A percentile compares a stretch with the other conserved stretches of the same genome.
phyloP scores from a whole-genome alignment of 1,140 invertebrate genomes.

The Lepidurus apus region DNA sequence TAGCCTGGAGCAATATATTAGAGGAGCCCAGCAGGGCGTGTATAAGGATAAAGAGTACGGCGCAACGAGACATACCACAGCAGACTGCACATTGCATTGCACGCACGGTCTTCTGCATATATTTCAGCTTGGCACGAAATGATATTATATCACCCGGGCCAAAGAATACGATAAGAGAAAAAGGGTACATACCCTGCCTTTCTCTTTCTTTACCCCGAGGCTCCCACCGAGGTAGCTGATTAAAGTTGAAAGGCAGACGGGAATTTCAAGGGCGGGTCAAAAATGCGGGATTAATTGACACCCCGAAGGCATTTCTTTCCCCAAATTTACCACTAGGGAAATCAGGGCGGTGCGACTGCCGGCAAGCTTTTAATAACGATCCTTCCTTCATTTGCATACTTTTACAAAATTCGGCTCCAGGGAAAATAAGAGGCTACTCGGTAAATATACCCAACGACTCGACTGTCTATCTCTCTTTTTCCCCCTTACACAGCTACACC shows the following conservation, averaged over 20 bases:
- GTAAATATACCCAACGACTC: not conserved
- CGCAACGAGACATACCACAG: not conserved
- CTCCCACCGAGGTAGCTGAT: not conserved
- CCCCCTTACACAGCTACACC: too few relatives aligned
- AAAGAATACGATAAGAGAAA: not conserved
- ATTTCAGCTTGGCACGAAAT: not conserved
- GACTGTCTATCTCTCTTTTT: too few relatives aligned
- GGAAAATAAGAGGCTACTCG: not conserved
- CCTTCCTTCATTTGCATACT: conserved; percentile 18
- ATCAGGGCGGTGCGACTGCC: not conserved
- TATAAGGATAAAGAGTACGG: conserved; percentile 11
- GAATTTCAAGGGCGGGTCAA: conserved; percentile 21
- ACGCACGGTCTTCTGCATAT: conserved; percentile 4
- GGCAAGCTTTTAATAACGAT: not conserved
- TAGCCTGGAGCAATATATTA: conserved; percentile 15
- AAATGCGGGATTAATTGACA: conserved; percentile 19
- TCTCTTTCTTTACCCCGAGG: not conserved
- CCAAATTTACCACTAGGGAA: conserved; percentile 8
- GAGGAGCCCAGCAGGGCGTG: conserved; percentile 12
- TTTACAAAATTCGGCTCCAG: not conserved
- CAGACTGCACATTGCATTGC: not conserved
- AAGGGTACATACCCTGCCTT: not conserved
- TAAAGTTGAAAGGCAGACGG: conserved; percentile 1
- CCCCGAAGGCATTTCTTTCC: conserved; percentile 11
- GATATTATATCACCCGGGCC: not conserved